Base-by-base conservation (phyloP, 92 coral and sea anemone genomes). In the Siderastrea siderea region DNA sequence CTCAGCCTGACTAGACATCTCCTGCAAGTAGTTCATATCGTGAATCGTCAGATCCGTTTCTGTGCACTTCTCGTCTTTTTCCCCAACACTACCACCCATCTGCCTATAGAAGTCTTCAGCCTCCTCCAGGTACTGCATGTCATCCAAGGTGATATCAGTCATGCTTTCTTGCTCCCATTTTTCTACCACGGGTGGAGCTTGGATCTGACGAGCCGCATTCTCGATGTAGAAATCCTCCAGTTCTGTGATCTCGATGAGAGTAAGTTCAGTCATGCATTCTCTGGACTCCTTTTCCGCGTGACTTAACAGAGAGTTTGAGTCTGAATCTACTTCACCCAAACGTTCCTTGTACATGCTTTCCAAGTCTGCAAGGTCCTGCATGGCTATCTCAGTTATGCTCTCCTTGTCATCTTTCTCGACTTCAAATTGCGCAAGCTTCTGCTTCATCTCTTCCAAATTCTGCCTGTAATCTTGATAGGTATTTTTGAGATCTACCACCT, bases 111-210 rank as follows among this genome's bases (percentile, higher is more conserved):
- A 71, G 47, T 88, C 77, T 48, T 95, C 94, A 1, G 85, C 70
- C 62, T 88, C 93, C 51, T 93, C 98, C n/a, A 95, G 79, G 78
- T 78, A 92, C 53, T 93, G 87, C 51, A 95, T 73, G 73, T 90
- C 94, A 47, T 87, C 75, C 16, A 88, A 64, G 26, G 89, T 88
- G 46, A 95, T 66, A 47, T 95, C 98, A 7, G 98, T 95, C 75
- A 63, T 75, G 66, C 84, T 69, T 3, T 71, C 98, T 49, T 84
- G 89, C 52, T 92, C 94, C 64, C 87, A 83, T 55, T 92, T 89
- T 64, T 68, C 76, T 17, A 74, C 89, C 46, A 17, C 49, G 6
- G 78, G 64, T 0, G 71, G 51, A 48, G 58, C 44, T 11, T 64
- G 76, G 48, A 69, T 68, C 47, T 70, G 59, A 71, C 75, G 63